Base-by-base conservation (phyloP, 2,113 vertebrate species). In the Penelope pileata region DNA sequence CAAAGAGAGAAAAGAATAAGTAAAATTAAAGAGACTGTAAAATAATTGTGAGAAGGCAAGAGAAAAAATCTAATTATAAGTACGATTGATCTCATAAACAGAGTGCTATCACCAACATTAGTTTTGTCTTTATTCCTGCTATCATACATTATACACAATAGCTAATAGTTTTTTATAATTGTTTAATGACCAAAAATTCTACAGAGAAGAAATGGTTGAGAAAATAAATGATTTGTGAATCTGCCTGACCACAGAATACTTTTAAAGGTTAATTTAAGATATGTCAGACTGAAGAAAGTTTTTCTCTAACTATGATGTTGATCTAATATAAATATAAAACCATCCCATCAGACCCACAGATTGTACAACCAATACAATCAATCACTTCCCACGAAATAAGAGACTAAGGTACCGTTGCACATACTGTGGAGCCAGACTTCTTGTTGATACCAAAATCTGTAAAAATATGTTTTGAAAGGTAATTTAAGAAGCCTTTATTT, bases 231-330 rank as follows among this genome's bases (percentile, higher is more conserved):
- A 75, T 50, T 75, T 88, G 42, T 64, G 47, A 94, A 78, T 21
- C 29, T 1, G 10, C 53, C 12, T 8, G 2, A 19, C 36, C 40
- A 72, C 36, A 94, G 85, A 86, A 86, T 22, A 66, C 11, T 86
- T 53, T 72, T 64, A 88, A 93, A 91, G 48, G 63, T 82, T 84
- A 94, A 94, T 89, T 89, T 60, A 85, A 93, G 68, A 59, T 30
- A 56, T 38, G 43, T 42, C 60, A 83, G 42, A 64, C 36, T 72
- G 27, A 32, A 51, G 36, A 47, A 83, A 80, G 3, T 1, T 9
- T 78, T 91, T 83, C 60, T 75, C 60, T 88, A 72, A 91, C 86
- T 86, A 77, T 34, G 27, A 75, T 66, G 68, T 45, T 66, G 67
- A 85, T 90, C 76, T 78, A 72, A 86, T n/a, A 70, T 3, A 80